phyloP scores from a whole-genome alignment of 1,140 invertebrate species.

The Rhopalosiphum maidis region DNA sequence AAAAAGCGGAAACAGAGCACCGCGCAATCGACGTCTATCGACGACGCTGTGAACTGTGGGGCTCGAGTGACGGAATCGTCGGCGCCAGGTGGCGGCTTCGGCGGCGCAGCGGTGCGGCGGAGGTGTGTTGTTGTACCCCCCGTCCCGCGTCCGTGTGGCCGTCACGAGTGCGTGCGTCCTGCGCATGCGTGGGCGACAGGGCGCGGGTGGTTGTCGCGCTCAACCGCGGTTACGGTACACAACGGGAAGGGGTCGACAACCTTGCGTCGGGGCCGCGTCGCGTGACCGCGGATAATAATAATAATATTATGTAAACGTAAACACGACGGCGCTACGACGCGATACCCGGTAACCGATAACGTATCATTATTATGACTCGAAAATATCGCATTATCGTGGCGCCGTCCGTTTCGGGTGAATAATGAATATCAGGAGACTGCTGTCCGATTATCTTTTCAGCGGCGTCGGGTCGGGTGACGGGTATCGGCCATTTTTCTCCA shows the following conservation, averaged over 20 bases:
- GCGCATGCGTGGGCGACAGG: neutral
- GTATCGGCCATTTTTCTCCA: neutral
- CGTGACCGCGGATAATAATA: conserved; percentile 7
- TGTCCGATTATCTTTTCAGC: neutral
- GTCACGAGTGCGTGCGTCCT: neutral
- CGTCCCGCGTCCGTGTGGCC: neutral
- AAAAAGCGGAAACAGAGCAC: neutral
- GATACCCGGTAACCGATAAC: neutral
- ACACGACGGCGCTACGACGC: neutral
- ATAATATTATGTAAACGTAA: conserved; percentile 18
- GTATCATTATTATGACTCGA: neutral
- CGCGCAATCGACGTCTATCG: neutral
- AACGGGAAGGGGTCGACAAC: neutral
- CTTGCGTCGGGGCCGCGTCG: neutral
- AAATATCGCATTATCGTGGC: neutral
- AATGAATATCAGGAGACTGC: too few species aligned
- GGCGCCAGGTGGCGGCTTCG: neutral
- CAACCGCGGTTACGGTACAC: neutral
- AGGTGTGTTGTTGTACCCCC: neutral
- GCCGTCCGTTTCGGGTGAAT: neutral
- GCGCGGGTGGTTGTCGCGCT: neutral
- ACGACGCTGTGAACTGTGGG: neutral
- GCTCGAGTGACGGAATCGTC: neutral
- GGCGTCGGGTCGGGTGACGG: neutral
- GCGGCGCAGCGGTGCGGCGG: neutral